Evolutionary conservation across 2,797 vertebrate genomes (phyloP), one percentile per base, ranked within the genome.

Genomic region (Moxostoma hubbsi): DNA sequence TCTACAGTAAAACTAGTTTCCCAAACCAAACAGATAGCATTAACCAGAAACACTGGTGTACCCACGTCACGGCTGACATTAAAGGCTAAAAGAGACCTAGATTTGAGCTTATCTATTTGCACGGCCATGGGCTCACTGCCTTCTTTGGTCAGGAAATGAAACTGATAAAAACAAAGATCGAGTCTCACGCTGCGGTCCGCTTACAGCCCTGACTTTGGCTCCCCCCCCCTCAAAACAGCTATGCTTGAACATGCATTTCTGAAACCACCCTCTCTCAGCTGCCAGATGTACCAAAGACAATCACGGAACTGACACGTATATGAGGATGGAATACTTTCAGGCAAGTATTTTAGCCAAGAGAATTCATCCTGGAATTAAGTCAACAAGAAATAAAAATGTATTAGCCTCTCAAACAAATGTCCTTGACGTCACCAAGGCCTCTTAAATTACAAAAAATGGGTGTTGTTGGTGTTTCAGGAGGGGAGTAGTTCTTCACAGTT

Each of bases 81-180:
- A 53, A 13, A 51, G 5, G 45, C 7, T 13, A 24, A 47, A 46
- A 24, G 47, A 10, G 6, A 11, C 8, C 6, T 61, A 10, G 61
- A 13, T 18, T 13, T 36, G 43, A 36, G 36, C 36, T 36, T 36
- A 24, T 24, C 24, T 24, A 36, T 36, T 36, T 36, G 36, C 36
- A 36, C 36, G 36, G 36, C 36, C 36, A 36, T 3, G 36, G 36
- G 36, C 36, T 36, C 36, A 36, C 45, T 64, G 24, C 57, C 49
- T 45, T 45, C 16, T 64, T 57, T 54, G 66, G 63, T 46, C 81
- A 77, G 69, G 75, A 78, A 78, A 13, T 45, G 6, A 77, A 53
- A 58, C 36, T 45, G 70, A 78, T 78, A 62, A 82, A 80, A 75
- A 75, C 65, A 36, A 36, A 57, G 69, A 54, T 68, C 51, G 47